Evolutionary conservation across 1,140 invertebrate species (phyloP), one percentile per base, ranked within the genome.

Genomic region (Drosophila eugracilis): DNA sequence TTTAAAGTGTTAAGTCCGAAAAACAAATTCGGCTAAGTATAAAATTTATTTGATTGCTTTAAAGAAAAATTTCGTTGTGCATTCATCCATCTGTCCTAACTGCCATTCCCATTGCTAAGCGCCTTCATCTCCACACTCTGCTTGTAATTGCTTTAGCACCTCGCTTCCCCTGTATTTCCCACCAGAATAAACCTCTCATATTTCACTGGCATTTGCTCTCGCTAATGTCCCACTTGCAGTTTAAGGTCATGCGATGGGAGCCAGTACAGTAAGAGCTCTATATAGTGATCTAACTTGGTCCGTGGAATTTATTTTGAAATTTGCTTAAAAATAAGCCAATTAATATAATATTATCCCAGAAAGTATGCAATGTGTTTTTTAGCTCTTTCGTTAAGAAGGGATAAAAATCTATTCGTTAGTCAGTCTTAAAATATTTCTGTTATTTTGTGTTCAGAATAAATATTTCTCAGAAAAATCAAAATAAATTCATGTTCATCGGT

Each of bases 171-270:
- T 26, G 21, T 12, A 36, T 26, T 41, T 28, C 6, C 15, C 34
- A 14, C 37, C 63, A 66, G 58, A 55, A 70, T 19, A 37, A 67
- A 66, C 63, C 67, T 75, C 78, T 80, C 78, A 80, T 80, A 80
- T 80, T 80, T 80, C 77, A 80, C 58, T 75, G 69, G 73, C 67
- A 59, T 80, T 76, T 67, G 62, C 63, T 67, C 60, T 52, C 77
- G 77, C 77, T 80, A 80, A 80, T 76, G 73, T 80, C 49, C 72
- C 77, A 79, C 47, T 72, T 79, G 77, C 77, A 67, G 71, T 70
- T 80, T 75, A 55, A 74, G 48, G 62, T 59, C 71, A 59, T 47
- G 66, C 65, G 37, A 39, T 70, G 41, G 41, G 57, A 54, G 47
- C 57, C 36, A 19, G 21, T 52, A 67, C 60, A 67, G 63, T 67